Conservation (phyloP, 2,888 invertebrate genomes). For the Noctua pronuba region DNA sequence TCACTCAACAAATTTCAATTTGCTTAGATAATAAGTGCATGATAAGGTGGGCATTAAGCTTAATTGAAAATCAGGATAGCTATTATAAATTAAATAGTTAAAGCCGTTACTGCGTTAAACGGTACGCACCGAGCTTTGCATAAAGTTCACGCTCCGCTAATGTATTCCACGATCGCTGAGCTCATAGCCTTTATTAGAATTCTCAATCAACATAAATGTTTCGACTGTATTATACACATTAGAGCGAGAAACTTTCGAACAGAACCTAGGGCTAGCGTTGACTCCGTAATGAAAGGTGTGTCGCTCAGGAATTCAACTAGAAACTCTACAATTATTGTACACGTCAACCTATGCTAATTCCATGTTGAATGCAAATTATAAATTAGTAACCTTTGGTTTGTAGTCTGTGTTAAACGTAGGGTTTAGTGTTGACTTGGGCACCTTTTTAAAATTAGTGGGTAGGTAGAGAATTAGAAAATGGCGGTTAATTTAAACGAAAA, state of each 20-base stretch:
- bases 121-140: conserved; percentile 67
- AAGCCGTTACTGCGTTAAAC: conserved; percentile 73
- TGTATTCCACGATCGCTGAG: conserved; percentile 89
- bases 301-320: conserved; percentile 79
- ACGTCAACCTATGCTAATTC: conserved; percentile 48
- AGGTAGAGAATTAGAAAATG: background rate
- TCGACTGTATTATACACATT: conserved; percentile 78
- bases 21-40: conserved; percentile 68
- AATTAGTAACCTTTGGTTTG: conserved; percentile 25
- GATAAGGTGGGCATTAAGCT: conserved; percentile 71
- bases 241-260: conserved; percentile 77
- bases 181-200: conserved; percentile 89
- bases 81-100: conserved; percentile 74
- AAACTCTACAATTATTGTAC: conserved; percentile 54
- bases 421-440: background rate
- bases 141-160: conserved; percentile 85
- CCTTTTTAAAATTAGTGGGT: background rate
- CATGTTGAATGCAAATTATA: conserved; percentile 34
- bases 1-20: conserved; percentile 64
- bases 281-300: conserved; percentile 88
- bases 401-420: conserved; percentile 10
- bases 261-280: conserved; percentile 78
- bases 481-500: background rate
- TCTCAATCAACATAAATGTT: conserved; percentile 83
- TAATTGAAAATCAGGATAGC: conserved; percentile 76